Conservation (phyloP, 2,797 vertebrate genomes). For the Scleropages formosus region DNA sequence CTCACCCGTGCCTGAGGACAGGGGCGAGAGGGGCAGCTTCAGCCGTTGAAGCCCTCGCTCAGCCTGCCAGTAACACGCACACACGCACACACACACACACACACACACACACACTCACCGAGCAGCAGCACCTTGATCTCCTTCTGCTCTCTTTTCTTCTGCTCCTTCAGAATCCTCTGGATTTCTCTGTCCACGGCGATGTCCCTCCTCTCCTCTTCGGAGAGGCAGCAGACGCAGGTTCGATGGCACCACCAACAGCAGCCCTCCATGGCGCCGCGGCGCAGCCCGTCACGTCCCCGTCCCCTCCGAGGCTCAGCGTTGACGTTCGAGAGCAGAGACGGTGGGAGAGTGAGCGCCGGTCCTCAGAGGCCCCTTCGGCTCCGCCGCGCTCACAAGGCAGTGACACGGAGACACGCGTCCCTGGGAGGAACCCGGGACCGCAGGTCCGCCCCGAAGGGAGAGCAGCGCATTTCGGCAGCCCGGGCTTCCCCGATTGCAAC, state of each 20-base stretch:
- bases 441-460: background rate
- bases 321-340: background rate
- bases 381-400: background rate
- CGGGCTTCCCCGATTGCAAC: constrained; percentile 23
- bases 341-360: background rate
- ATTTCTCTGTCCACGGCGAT: constrained; percentile 69
- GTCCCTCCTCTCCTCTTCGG: constrained; percentile 65
- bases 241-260: constrained; percentile 57
- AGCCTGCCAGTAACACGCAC: background rate
- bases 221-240: constrained; percentile 64
- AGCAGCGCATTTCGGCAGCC: constrained; percentile 10
- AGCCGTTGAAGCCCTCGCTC: too few species aligned
- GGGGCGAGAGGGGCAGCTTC: background rate
- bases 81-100: background rate
- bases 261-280: constrained; percentile 55
- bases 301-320: background rate
- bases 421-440: background rate
- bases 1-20: constrained; percentile 68
- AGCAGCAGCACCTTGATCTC: constrained; percentile 74
- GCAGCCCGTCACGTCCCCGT: too few species aligned
- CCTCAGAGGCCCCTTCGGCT: background rate
- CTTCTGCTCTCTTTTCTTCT: constrained; percentile 64
- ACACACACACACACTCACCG: constrained; percentile 60
- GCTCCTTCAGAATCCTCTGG: constrained; percentile 62
- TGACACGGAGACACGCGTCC: background rate